Conservation (phyloP, 2,888 invertebrate species). For the Camponotus fellah region DNA sequence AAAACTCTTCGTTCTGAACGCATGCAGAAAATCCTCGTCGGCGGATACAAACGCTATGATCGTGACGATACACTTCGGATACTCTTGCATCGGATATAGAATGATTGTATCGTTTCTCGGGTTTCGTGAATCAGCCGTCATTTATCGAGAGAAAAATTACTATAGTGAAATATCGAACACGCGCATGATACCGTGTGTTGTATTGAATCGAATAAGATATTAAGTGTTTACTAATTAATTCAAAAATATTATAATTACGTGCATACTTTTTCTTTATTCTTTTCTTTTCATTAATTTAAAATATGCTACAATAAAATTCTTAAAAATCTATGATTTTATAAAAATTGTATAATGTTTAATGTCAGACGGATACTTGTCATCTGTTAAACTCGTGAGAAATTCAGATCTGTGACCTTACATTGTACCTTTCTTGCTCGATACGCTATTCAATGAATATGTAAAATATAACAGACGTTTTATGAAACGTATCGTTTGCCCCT, state of each 20-base stretch:
- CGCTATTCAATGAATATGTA: slow-evolving; percentile 27
- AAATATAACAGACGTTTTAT: slow-evolving; percentile 38
- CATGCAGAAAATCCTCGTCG: slow-evolving; percentile 52
- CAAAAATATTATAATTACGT: background rate
- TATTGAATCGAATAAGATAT: background rate
- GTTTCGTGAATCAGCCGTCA: slow-evolving; percentile 55
- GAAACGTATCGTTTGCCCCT: slow-evolving; percentile 64
- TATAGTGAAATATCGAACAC: slow-evolving; percentile 12
- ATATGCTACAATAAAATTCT: background rate
- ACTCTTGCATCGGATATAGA: slow-evolving; percentile 52
- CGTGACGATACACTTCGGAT: slow-evolving; percentile 55
- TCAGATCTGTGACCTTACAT: slow-evolving; percentile 15
- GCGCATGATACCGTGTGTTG: background rate
- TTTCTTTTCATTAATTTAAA: background rate
- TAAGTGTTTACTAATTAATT: background rate
- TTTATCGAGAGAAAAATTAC: slow-evolving; percentile 60
- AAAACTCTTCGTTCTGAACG: slow-evolving; percentile 59
- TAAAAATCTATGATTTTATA: background rate
- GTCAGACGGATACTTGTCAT: background rate
- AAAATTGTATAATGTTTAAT: background rate
- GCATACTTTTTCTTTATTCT: background rate
- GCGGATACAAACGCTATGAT: slow-evolving; percentile 34
- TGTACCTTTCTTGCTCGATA: slow-evolving; percentile 13
- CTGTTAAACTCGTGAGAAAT: slow-evolving; percentile 48
- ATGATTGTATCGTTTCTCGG: slow-evolving; percentile 55